Evolutionary conservation across 1,140 invertebrate species (phyloP).

Genomic region (Grapholita molesta): DNA sequence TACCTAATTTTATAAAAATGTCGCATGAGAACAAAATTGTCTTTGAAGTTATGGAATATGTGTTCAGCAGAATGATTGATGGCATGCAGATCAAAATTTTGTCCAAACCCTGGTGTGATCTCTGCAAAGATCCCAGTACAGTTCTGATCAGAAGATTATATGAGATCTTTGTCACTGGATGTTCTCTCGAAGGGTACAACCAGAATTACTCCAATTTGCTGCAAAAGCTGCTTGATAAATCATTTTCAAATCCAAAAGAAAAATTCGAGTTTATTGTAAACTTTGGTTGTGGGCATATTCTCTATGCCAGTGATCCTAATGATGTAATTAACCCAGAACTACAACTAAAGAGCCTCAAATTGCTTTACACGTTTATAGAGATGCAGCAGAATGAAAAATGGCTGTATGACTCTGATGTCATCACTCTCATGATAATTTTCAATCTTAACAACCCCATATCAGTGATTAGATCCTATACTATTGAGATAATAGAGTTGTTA

Average conservation of each 20-base stretch:
- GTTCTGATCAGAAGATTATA: slow-evolving; percentile 54
- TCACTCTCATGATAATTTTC: slow-evolving; percentile 68
- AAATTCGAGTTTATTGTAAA: slow-evolving; percentile 77
- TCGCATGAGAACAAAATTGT: slow-evolving; percentile 58
- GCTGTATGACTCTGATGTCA: slow-evolving; percentile 67
- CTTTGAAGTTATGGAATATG: slow-evolving; percentile 63
- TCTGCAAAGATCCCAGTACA: slow-evolving; percentile 46
- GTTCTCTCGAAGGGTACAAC: slow-evolving; percentile 50
- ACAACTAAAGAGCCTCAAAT: slow-evolving; percentile 59
- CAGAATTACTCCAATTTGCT: slow-evolving; percentile 58
- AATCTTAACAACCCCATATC: slow-evolving; percentile 64
- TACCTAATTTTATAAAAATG: slow-evolving; percentile 55
- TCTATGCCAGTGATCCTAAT: slow-evolving; percentile 52
- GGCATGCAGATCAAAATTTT: slow-evolving; percentile 45
- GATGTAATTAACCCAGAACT: slow-evolving; percentile 63
- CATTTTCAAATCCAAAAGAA: slow-evolving; percentile 62
- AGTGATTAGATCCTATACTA: slow-evolving; percentile 59
- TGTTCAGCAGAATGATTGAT: slow-evolving; percentile 61
- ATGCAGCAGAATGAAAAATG: slow-evolving; percentile 47
- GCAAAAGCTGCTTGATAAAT: slow-evolving; percentile 57
- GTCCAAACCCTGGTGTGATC: slow-evolving; percentile 65
- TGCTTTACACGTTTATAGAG: slow-evolving; percentile 50
- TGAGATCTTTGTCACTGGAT: slow-evolving; percentile 65
- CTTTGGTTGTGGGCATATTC: slow-evolving; percentile 68
- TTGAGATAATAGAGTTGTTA: slow-evolving; percentile 58